Evolutionary conservation across 2,888 invertebrate species (phyloP).

Genomic region (Ypsolopha sequella): DNA sequence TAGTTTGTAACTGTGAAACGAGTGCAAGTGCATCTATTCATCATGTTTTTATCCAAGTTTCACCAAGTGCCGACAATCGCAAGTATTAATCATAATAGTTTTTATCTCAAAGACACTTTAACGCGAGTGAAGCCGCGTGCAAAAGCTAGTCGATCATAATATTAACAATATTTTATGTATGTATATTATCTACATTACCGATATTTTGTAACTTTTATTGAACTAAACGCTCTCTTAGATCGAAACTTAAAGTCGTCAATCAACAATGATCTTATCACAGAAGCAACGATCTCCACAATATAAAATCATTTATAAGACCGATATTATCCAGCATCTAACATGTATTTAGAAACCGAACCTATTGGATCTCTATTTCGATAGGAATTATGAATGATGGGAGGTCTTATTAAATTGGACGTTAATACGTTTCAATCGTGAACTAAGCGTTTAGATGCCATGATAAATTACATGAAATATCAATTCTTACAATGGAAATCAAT

Average conservation of each 20-base stretch:
- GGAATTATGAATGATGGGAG: conserved; percentile 12
- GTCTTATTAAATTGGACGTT: conserved; percentile 26
- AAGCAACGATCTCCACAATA: conserved; percentile 56
- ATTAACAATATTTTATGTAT: too few species aligned
- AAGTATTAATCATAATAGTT: too few species aligned
- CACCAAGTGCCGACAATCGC: too few species aligned
- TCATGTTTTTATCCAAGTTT: too few species aligned
- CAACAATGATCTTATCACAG: conserved; percentile 51
- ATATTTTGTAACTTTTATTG: background rate
- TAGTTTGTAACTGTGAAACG: too few species aligned
- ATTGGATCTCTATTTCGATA: conserved; percentile 20
- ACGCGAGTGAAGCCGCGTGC: too few species aligned
- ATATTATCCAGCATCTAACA: conserved; percentile 53
- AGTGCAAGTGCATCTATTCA: too few species aligned
- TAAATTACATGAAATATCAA: conserved; percentile 60
- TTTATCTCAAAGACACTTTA: too few species aligned
- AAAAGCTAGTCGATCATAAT: too few species aligned
- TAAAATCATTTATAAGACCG: conserved; percentile 61
- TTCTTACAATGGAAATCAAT: conserved; percentile 55
- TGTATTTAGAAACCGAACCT: conserved; percentile 36
- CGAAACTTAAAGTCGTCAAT: conserved; percentile 44
- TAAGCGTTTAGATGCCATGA: conserved; percentile 46
- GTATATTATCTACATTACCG: too few species aligned
- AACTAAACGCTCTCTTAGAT: conserved; percentile 22
- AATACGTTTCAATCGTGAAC: conserved; percentile 52